Percentiles rank a stretch among this genome's conserved stretches.
Evolutionary conservation across 2,113 vertebrate genomes (phyloP).

Genomic region (Eptatretus burgeri): DNA sequence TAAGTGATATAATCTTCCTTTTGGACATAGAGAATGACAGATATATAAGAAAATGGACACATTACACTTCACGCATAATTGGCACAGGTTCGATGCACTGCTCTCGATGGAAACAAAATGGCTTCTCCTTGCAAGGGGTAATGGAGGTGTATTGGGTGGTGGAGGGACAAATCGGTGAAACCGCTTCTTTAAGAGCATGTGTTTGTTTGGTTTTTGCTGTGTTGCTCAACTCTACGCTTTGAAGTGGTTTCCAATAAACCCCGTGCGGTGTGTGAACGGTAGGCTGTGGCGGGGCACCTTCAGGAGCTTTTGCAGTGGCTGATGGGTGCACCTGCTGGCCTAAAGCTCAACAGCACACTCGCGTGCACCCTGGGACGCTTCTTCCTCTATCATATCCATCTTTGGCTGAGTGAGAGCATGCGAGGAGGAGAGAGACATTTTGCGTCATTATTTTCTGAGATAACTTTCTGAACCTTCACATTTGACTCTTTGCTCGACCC

Average conservation of each 20-base stretch:
- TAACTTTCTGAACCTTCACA: background rate
- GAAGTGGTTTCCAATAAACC: background rate
- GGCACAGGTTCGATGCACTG: no score
- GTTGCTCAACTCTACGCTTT: background rate
- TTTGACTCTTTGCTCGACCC: no score
- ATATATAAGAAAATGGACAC: no score
- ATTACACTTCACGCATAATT: no score
- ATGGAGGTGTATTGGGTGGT: no score
- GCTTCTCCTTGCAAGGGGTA: no score
- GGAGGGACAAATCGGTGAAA: background rate
- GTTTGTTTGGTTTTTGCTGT: background rate
- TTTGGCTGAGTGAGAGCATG: slow-evolving; percentile 79
- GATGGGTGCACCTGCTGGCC: slow-evolving; percentile 77
- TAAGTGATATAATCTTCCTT: no score
- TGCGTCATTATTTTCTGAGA: background rate
- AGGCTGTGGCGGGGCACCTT: slow-evolving; percentile 52
- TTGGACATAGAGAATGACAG: no score
- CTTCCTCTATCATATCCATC: slow-evolving; percentile 92
- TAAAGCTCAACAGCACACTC: slow-evolving; percentile 85
- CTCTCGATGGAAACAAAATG: no score
- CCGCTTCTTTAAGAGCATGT: background rate
- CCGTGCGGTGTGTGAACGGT: background rate
- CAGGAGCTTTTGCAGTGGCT: slow-evolving; percentile 74
- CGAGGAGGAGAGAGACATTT: background rate
- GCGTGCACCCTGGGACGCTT: slow-evolving; percentile 79